These are phyloP conservation scores for Sminthopsis crassicaudata DNA, from an alignment of 2,113 vertebrate species.

Conservation along the genomic window DNA sequence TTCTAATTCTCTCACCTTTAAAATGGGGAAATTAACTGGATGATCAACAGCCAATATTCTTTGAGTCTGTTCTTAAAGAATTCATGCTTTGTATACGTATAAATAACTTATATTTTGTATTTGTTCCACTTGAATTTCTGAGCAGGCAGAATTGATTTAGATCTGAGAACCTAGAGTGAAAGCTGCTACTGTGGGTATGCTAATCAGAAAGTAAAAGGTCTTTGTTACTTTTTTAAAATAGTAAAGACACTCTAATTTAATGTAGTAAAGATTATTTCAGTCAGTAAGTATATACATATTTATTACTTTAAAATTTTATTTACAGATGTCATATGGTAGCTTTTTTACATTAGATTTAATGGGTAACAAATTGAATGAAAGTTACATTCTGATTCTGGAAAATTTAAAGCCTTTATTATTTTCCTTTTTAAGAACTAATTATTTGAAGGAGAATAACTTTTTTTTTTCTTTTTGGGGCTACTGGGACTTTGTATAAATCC, in stretches of 20 bases:
- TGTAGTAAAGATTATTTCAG: not conserved
- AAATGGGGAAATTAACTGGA: not conserved
- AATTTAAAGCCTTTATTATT: conserved; percentile 10
- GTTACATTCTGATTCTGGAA: not conserved
- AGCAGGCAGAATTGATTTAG: not conserved
- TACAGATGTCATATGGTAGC: not conserved
- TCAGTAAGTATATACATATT: not conserved
- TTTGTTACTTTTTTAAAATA: not conserved
- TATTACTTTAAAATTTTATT: not conserved
- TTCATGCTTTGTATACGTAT: not conserved
- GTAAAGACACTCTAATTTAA: not conserved
- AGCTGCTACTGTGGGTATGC: not conserved
- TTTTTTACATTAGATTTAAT: conserved; percentile 18
- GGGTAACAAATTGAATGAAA: not conserved
- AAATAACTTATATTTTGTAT: not conserved
- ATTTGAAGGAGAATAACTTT: not conserved
- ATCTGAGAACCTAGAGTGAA: not conserved
- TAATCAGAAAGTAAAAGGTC: not conserved
- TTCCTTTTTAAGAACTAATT: conserved; percentile 19
- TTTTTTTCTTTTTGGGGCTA: not conserved
- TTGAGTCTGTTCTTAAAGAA: not conserved
- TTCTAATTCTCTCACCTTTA: not conserved
- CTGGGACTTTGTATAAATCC: not conserved
- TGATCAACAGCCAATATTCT: not conserved
- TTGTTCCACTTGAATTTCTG: not conserved